A percentile compares a stretch with the other conserved stretches of the same genome.
Evolutionary conservation across 2,888 invertebrate species (phyloP).

Genomic region (Lasioglossum marginatum): DNA sequence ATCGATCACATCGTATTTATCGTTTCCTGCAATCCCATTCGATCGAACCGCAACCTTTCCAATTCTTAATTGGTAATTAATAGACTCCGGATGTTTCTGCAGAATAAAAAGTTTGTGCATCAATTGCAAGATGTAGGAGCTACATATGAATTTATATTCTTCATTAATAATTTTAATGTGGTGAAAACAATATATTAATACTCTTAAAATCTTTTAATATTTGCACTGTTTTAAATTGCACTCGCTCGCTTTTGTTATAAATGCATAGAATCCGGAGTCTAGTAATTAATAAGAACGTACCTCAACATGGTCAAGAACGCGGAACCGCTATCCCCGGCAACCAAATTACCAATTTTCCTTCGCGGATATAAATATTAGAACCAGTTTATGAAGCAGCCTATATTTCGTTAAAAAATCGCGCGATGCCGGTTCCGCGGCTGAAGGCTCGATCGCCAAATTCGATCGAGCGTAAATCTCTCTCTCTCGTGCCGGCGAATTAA

Average conservation of each 20-base stretch:
- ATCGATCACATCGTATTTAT: not conserved
- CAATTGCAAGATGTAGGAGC: too few species aligned
- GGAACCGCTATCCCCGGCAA: not conserved
- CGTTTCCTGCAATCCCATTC: not conserved
- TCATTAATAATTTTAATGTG: too few species aligned
- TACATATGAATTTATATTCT: too few species aligned
- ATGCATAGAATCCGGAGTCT: too few species aligned
- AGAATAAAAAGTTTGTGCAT: too few species aligned
- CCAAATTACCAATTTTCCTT: not conserved
- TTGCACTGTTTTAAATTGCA: too few species aligned
- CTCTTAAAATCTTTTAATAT: too few species aligned
- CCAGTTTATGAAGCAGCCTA: not conserved
- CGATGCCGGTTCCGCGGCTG: not conserved
- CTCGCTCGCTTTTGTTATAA: too few species aligned
- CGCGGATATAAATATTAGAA: not conserved
- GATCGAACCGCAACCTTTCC: not conserved
- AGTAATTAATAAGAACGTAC: not conserved
- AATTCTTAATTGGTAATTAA: not conserved
- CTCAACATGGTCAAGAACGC: not conserved
- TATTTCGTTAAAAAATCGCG: not conserved
- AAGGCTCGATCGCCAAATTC: slow-evolving; percentile 22
- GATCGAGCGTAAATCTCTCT: slow-evolving; percentile 39
- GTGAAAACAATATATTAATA: too few species aligned
- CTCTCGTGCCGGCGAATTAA: slow-evolving; percentile 26
- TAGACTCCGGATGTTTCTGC: too few species aligned